These are phyloP conservation scores for Muscicapa comitata DNA, from an alignment of 2,797 vertebrate genomes.

Conservation along the genomic window DNA sequence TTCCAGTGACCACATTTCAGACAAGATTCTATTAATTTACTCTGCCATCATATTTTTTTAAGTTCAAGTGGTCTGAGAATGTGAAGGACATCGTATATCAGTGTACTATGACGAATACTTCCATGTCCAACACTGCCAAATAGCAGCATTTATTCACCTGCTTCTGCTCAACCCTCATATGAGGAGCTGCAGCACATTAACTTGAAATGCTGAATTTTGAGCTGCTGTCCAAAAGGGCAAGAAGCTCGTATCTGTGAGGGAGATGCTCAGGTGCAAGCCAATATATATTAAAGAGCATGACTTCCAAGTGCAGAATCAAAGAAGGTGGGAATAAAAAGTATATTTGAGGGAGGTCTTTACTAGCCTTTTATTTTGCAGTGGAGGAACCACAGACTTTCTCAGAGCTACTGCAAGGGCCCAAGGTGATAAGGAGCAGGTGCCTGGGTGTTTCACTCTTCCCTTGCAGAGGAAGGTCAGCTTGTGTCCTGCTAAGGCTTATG, in stretches of 20 bases:
- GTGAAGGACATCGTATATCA: not conserved
- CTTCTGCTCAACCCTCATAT: not conserved
- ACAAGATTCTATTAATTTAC: not conserved
- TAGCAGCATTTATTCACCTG: not conserved
- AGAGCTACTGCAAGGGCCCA: not conserved
- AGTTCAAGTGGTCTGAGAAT: not conserved
- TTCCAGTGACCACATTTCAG: not conserved
- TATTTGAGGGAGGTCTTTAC: not conserved
- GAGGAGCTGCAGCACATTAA: not conserved
- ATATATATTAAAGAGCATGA: not conserved
- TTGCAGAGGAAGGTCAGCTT: not conserved
- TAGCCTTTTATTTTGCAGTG: not conserved
- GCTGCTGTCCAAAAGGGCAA: not conserved
- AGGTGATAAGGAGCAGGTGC: not conserved
- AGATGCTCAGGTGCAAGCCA: not conserved
- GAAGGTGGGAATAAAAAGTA: not conserved
- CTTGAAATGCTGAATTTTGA: not conserved
- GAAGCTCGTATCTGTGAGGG: not conserved
- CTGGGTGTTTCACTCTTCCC: not conserved
- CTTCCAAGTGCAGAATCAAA: not conserved
- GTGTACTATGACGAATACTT: not conserved
- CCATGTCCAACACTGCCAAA: not conserved
- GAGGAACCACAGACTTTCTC: not conserved
- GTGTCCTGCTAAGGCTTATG: not conserved
- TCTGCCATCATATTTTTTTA: not conserved